Evolutionary conservation across 2,888 invertebrate genomes (phyloP), one percentile per base, ranked within the genome.

Genomic region (Andricus quercusramuli): DNA sequence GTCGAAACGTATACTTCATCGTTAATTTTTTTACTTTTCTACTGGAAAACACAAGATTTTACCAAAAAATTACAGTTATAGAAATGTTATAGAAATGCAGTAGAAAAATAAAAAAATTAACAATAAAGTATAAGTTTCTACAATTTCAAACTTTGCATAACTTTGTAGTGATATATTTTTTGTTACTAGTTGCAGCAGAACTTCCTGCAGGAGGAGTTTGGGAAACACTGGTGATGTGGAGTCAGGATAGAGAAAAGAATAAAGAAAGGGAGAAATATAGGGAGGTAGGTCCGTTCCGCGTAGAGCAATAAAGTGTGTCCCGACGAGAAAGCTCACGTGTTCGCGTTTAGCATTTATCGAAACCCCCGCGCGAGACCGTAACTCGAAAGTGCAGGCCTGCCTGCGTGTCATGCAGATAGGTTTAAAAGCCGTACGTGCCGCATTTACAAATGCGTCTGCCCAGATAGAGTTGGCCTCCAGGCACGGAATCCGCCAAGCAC

Each of bases 321-420:
- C 88, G 89, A 91, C 91, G 90, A 91, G 92, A 90, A 92, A 92
- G 91, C 92, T 92, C 92, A 91, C 92, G 91, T 91, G 92, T 92
- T 92, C 89, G 86, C 91, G 91, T 91, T 92, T 91, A 92, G 91
- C 92, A 91, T 92, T 92, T 92, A 92, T 92, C 92, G 92, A 92
- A 92, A 91, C 87, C 88, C 88, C 86, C 88, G 87, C 90, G 89
- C 89, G 89, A 91, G 90, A 91, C 91, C 92, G 92, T 92, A 92
- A 92, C 92, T 92, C 88, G 88, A 89, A 91, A 90, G 90, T 89
- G 90, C 90, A 90, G 88, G 86, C 87, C 87, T 87, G 90, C 86
- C 88, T 89, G 90, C 91, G 91, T 91, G 91, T 90, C 92, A 91
- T 90, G 92, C 90, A 91, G 92, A 92, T 92, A 91, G 90, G 91